Base-by-base conservation (phyloP, 2,113 vertebrate species). In the Neotoma lepida region DNA sequence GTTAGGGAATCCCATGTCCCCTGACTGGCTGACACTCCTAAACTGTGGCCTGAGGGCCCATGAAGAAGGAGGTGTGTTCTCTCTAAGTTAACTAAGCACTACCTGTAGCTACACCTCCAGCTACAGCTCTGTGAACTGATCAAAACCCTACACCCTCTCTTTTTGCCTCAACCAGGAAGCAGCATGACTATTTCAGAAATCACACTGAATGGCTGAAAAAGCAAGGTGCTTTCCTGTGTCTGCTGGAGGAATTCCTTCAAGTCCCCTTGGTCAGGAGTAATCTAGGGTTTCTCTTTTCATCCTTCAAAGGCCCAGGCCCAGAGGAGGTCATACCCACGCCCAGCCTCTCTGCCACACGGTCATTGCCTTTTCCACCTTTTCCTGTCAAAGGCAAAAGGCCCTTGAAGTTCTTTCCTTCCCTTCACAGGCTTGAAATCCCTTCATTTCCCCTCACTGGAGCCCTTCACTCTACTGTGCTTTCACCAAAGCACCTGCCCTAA, bases 121-220 rank as follows among this genome's bases (percentile, higher is more conserved):
- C 84, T 88, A 41, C 6, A 22, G 41, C 58, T 89, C 41, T 41
- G 20, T 10, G 78, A 81, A 20, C 12, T 39, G 51, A 91, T 89
- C 64, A 35, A 90, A 88, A 39, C 66, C 66, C 87, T 71, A 74
- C 84, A 41, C 7, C 30, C 46, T 18, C 26, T 39, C 1, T 3
- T 61, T 89, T 76, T 22, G 13, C 58, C 51, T 64, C 51, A n/a
- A n/a, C 24, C 58, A 66, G 86, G 94, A 92, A 86, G 66, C 9
- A 80, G 22, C 28, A 54, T 7, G 49, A 89, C 77, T 54, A 70
- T 81, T 97, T 91, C 88, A 91, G 44, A 92, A 68, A 39, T 39
- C 41, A 54, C 51, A 84, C 77, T 26, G 76, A 76, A 78, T 15
- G 78, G 74, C 77, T 46, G 24, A 94, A 80, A 61, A 80, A 93